Conservation (phyloP, 2,113 vertebrate genomes). For the human (Homo sapiens) region DNA sequence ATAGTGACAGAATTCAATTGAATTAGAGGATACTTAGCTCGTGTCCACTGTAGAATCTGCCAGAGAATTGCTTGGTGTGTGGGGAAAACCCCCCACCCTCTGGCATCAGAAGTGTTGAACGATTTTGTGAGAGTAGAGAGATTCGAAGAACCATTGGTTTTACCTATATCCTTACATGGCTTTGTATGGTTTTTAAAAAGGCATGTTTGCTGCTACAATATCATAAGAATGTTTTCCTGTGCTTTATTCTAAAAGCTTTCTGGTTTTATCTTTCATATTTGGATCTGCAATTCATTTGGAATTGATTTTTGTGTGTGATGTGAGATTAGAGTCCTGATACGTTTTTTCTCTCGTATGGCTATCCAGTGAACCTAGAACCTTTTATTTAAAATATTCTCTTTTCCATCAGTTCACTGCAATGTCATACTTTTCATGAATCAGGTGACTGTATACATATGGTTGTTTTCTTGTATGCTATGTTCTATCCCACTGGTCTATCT, state of each 20-base stretch:
- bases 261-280: not conserved
- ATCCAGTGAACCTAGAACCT: not conserved
- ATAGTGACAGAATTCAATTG: not conserved
- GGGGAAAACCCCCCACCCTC: not conserved
- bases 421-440: not conserved
- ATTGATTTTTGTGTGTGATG: not conserved
- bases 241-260: not conserved
- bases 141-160: not conserved
- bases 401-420: not conserved
- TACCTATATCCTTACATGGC: not conserved
- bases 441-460: not conserved
- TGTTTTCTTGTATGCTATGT: not conserved
- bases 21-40: not conserved
- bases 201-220: not conserved
- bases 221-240: not conserved
- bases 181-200: not conserved
- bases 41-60: not conserved
- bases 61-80: not conserved
- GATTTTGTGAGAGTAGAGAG: not conserved
- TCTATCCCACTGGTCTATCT: not conserved
- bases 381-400: not conserved
- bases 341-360: not conserved
- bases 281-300: not conserved
- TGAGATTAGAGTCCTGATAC: not conserved
- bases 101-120: not conserved